These are phyloP conservation scores for Bryconaethiops microstoma DNA, from an alignment of 2,797 vertebrate genomes.

Conservation along the genomic window DNA sequence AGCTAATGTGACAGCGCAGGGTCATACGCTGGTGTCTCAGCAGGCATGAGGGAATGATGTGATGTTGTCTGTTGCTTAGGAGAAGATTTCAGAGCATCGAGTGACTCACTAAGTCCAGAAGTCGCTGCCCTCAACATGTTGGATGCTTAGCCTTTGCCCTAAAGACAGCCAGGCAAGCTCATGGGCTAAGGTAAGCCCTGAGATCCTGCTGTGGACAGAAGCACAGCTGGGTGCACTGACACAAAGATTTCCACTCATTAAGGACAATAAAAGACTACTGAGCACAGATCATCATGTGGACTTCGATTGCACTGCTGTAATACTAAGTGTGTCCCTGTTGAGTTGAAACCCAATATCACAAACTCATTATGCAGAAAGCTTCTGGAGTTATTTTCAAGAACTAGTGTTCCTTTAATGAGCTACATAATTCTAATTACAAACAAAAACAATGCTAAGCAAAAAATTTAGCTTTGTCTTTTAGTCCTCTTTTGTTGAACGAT, in stretches of 20 bases:
- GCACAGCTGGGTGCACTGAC: constrained; percentile 75
- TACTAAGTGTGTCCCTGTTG: constrained; percentile 46
- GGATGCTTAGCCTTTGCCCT: constrained; percentile 44
- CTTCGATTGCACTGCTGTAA: constrained; percentile 69
- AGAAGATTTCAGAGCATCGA: constrained; percentile 1
- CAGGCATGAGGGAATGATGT: constrained; percentile 17
- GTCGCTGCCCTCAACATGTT: constrained; percentile 3
- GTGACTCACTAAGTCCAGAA: constrained; percentile 31
- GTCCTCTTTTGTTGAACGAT: not conserved
- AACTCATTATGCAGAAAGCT: constrained; percentile 43
- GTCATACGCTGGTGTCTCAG: constrained; percentile 2
- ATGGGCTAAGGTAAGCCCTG: constrained; percentile 36
- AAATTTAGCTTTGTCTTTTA: not conserved
- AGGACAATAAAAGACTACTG: constrained; percentile 63
- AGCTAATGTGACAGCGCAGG: not conserved
- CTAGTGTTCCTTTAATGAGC: constrained; percentile 41
- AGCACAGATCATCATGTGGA: constrained; percentile 65
- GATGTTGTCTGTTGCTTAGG: not conserved
- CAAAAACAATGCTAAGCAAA: constrained; percentile 33
- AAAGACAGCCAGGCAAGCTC: constrained; percentile 59
- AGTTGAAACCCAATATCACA: constrained; percentile 22
- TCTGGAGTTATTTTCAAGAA: constrained; percentile 46
- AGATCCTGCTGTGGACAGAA: constrained; percentile 63
- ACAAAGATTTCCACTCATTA: constrained; percentile 72
- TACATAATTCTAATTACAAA: constrained; percentile 41